Base-by-base conservation (phyloP, 2,797 vertebrate genomes). In the Nothura maculosa region DNA sequence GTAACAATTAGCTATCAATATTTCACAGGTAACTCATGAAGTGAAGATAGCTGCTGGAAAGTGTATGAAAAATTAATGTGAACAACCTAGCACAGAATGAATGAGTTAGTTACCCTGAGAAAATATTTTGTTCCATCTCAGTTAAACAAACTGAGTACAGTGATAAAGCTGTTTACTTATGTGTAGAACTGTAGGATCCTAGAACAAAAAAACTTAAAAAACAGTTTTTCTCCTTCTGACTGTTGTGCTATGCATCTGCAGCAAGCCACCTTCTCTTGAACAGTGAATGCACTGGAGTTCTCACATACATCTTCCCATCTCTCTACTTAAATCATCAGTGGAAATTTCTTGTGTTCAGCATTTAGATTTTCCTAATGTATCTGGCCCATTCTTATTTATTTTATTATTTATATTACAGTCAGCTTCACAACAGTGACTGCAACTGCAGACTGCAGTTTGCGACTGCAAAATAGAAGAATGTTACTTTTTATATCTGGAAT, bases 301-400 rank as follows among this genome's bases (percentile, higher is more conserved):
- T 43, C 6, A 25, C 20, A 34, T 32, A 55, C 19, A 24, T 86
- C 32, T 76, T 91, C 18, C 50, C 24, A 76, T 63, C 20, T 2
- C 18, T 68, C 24, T 58, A 5, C 12, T 81, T 85, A 81, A 7
- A 3, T 42, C 28, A 69, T 85, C 38, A 58, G 25, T 42, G 85
- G 42, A 77, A 82, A 68, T 19, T 57, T 5, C 21, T 77, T 80
- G 6, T 17, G 74, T 93, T 87, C 24, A 60, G 9, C 8, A 58
- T 67, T 32, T 75, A 54, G 16, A 4, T 47, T 14, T 81, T 81
- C 24, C 27, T 78, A 50, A 19, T 57, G 4, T 54, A 64, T 92
- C 68, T 42, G 68, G 16, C 25, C 5, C 1, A 4, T 57, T 4
- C 4, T 5, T 15, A 28, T 4, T 7, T 68, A 43, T 6, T 14